These are phyloP conservation scores for Grus americana DNA, from an alignment of 2,113 vertebrate genomes.

Conservation along the genomic window DNA sequence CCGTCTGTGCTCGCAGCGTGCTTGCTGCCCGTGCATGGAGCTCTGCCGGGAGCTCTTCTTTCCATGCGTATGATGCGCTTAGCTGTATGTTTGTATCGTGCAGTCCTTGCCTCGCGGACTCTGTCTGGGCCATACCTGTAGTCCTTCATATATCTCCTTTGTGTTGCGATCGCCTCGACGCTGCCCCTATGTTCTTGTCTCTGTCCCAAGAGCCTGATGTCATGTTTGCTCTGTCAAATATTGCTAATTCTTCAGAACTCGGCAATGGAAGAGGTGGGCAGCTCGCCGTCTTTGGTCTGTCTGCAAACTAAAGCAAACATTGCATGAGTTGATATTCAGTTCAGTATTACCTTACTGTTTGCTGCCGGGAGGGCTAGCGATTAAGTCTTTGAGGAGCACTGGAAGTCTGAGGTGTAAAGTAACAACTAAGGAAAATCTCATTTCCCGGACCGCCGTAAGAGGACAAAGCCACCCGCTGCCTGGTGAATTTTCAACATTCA, in stretches of 20 bases:
- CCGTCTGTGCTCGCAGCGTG: background rate
- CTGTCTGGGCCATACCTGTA: background rate
- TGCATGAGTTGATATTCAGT: background rate
- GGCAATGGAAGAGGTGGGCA: background rate
- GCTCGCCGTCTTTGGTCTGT: background rate
- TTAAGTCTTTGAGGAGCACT: background rate
- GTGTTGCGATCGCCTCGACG: fast-evolving
- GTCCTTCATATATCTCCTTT: background rate
- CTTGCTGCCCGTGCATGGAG: background rate
- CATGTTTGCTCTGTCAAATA: background rate
- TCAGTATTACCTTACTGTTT: background rate
- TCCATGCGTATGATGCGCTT: fast-evolving
- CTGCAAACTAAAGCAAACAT: background rate
- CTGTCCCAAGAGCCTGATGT: background rate
- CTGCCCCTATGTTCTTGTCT: background rate
- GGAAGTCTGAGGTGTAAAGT: background rate
- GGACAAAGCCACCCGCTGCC: background rate
- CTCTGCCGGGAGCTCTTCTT: background rate
- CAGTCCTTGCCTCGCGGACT: background rate
- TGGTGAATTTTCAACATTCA: background rate
- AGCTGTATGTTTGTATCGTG: background rate
- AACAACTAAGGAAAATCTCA: background rate
- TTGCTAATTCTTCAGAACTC: background rate
- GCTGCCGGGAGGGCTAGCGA: background rate
- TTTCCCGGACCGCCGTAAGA: background rate